Conservation (phyloP, 2,113 vertebrate genomes). For the Turdus rufiventris region DNA sequence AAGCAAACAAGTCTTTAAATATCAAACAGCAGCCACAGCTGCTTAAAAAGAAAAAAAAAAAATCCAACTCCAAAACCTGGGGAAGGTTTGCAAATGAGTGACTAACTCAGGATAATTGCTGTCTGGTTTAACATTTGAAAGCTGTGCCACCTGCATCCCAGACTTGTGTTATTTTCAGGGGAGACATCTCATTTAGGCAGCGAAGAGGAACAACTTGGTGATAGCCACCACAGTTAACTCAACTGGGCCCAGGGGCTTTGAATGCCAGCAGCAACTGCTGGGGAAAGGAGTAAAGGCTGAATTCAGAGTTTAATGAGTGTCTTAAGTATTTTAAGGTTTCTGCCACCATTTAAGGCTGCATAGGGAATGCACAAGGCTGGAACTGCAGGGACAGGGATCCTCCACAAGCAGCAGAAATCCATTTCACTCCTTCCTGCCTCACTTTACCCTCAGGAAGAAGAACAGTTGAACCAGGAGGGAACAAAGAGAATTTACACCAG, state of each 20-base stretch:
- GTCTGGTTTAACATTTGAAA: slow-evolving; percentile 9
- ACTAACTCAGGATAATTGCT: slow-evolving; percentile 7
- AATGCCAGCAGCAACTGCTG: neutral
- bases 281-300: neutral
- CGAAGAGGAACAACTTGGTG: neutral
- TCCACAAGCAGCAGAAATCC: neutral
- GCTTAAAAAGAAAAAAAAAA: neutral
- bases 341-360: neutral
- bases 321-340: neutral
- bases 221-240: neutral
- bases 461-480: neutral
- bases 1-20: neutral
- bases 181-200: neutral
- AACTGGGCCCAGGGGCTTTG: neutral
- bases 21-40: neutral
- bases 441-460: neutral
- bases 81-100: neutral
- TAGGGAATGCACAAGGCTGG: neutral
- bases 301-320: neutral
- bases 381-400: neutral
- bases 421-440: neutral
- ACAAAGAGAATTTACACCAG: neutral
- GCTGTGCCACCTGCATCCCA: neutral
- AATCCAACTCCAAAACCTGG: neutral
- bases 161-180: neutral